Base-by-base conservation (phyloP, 2,797 vertebrate species). In the Fistularia commersonii region DNA sequence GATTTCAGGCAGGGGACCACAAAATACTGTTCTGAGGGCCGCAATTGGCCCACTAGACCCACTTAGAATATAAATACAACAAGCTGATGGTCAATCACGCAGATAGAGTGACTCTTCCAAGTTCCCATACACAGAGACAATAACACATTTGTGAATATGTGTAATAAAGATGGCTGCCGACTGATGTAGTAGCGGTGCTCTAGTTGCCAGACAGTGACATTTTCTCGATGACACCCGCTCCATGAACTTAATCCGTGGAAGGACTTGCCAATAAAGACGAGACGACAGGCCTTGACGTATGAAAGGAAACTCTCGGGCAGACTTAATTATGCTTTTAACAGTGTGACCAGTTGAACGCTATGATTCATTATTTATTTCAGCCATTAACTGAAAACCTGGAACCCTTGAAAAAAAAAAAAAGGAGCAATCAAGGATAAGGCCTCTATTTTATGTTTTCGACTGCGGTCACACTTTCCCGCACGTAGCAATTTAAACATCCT, bases 301-400 rank as follows among this genome's bases (percentile, higher is more conserved):
- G 36, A 45, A 39, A 46, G 41, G 23, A 49, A 52, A 15, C 3
- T 33, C 50, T 49, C 34, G 8, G n/a, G 15, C 54, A 11, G 32
- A 31, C 32, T 15, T 48, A 60, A 48, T 23, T 23, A 23, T 41
- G 33, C 8, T 8, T 12, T 0, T 6, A 10, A 36, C 8, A 23
- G 23, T 33, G 15, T 10, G 60, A 39, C 48, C n/a, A 3, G 45
- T 51, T 51, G 47, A 58, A 43, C 32, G 43, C 53, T 41, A 1
- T 9, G 10, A 58, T 66, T 55, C 54, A 53, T 74, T 64, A 81
- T 72, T 74, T 51, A 66, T 41, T 57, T 47, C 50, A 11, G 4
- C 37, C 54, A 44, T 68, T 61, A 57, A 58, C 61, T 40, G 46
- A 55, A 48, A 55, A 59, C 39, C 48, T 23, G 32, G 33, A 3